Base-by-base conservation (phyloP, 2,113 vertebrate species). In the Leptobrachium leishanense region DNA sequence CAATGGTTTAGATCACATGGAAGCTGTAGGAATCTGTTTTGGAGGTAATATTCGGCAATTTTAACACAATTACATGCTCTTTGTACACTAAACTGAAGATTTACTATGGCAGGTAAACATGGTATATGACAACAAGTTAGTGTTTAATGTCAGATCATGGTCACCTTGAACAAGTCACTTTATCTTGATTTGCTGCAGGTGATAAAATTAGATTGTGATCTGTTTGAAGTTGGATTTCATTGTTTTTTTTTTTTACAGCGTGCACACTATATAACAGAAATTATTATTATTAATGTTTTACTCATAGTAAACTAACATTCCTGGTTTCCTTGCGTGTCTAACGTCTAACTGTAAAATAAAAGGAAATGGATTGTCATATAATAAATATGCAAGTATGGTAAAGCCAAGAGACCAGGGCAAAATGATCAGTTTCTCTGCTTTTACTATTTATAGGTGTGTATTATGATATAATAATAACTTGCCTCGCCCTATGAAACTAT, bases 141-240 rank as follows among this genome's bases (percentile, higher is more conserved):
- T 59, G 13, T 4, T 15, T 15, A 15, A 15, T 59, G 55, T 59
- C 55, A 59, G 6, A 59, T 13, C 55, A 4, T 59, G 55, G 6
- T 59, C 10, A 59, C 55, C 55, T 59, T 59, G 55, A 59, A 59
- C 62, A 20, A 64, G 62, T 64, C 31, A 5, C n/a, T 64, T 64
- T 64, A 64, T 64, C 62, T 59, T 59, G 55, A 59, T 59, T 59
- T 59, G 55, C 55, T 64, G 13, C 62, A 64, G 62, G 62, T 39
- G 31, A 64, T 39, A 64, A 64, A 3, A 64, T 64, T 64, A 64
- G 62, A 64, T 64, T 64, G 62, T 10, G 39, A 64, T 64, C 62
- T 64, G n/a, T 64, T 39, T 64, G 62, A 39, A 64, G 62, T 39
- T 5, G 15, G 31, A 13, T 31, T 39, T 64, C n/a, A 64, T 2